Percentiles rank a stretch among this genome's conserved stretches.
Evolutionary conservation across 2,113 vertebrate species (phyloP).

Genomic region (Platysternon megacephalum): DNA sequence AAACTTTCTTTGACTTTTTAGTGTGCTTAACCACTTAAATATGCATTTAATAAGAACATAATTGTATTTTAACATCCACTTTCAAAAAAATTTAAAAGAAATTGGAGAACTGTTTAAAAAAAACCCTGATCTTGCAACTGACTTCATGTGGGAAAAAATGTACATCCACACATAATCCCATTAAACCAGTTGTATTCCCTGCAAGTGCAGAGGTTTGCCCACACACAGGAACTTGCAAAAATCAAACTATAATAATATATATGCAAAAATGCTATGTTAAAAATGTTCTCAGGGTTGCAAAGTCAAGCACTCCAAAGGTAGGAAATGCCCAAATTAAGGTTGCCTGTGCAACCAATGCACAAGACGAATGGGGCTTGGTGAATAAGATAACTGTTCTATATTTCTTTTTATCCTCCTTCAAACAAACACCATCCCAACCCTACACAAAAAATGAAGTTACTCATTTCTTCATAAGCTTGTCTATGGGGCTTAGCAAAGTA

Average conservation of each 20-base stretch:
- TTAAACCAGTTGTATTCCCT: neutral
- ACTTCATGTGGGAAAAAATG: accelerated
- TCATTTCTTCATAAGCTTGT: neutral
- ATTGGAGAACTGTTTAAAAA: neutral
- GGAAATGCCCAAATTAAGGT: neutral
- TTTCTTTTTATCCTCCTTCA: neutral
- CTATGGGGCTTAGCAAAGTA: neutral
- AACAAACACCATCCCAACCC: neutral
- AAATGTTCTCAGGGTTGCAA: neutral
- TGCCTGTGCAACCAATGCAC: neutral
- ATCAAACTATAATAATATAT: neutral
- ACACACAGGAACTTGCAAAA: neutral
- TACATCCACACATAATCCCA: neutral
- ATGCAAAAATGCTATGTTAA: neutral
- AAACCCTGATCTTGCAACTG: neutral
- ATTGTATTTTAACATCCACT: neutral
- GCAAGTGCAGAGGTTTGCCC: neutral
- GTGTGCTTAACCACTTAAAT: neutral
- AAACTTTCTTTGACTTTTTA: neutral
- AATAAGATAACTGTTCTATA: neutral
- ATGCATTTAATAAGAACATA: neutral
- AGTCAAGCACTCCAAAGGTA: neutral
- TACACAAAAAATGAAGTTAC: neutral
- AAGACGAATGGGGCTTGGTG: neutral
- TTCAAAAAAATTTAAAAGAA: neutral